phyloP scores from a whole-genome alignment of 37 sponge, comb jelly and placozoan genomes.

The Ephydatia muelleri region DNA sequence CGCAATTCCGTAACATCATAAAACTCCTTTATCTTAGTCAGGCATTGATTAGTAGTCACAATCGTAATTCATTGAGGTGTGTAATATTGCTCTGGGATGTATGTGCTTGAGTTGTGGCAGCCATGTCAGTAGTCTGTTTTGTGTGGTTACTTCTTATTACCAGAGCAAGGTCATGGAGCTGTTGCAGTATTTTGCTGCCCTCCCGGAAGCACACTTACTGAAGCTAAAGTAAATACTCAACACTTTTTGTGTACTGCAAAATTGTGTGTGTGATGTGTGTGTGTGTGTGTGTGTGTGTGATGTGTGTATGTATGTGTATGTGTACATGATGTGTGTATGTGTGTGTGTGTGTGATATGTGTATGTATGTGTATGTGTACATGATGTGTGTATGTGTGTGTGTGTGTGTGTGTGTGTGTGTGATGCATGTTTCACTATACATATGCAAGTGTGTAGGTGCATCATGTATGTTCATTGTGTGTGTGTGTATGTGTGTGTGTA shows the following conservation, averaged over 20 bases:
- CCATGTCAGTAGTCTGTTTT: background rate
- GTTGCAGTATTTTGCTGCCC: constrained; percentile 42
- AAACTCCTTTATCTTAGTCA: too few species aligned
- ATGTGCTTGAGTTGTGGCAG: too few species aligned
- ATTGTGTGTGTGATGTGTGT: background rate
- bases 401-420: constrained; percentile 1
- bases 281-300: too few species aligned
- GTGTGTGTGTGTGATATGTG: background rate
- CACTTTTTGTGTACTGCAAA: background rate
- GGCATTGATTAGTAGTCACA: too few species aligned
- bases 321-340: too few species aligned
- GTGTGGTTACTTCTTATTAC: background rate
- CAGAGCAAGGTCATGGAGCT: constrained; percentile 64
- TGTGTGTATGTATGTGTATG: too few species aligned
- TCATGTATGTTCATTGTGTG: too few species aligned
- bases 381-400: background rate
- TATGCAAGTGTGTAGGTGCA: background rate
- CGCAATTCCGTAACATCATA: too few species aligned
- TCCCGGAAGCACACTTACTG: constrained; percentile 10
- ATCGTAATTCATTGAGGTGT: too few species aligned
- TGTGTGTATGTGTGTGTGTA: background rate
- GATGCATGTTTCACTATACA: background rate
- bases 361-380: too few species aligned
- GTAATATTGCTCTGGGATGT: too few species aligned
- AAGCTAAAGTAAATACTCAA: constrained; percentile 35